A percentile compares a stretch with the other conserved stretches of the same genome.
phyloP scores from a whole-genome alignment of 2,888 invertebrate species.

The Leucania comma region DNA sequence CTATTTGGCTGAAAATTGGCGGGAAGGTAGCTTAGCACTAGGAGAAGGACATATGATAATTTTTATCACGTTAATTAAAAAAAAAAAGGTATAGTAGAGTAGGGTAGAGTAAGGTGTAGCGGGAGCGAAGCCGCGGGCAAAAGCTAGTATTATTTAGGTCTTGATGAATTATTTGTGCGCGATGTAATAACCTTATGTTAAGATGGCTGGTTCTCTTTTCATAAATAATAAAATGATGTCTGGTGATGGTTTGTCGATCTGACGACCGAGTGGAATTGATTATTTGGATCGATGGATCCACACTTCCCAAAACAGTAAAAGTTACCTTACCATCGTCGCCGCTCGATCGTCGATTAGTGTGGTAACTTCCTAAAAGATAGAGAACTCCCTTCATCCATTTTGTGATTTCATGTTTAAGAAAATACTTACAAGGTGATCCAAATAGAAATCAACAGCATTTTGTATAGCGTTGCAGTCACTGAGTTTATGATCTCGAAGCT shows the following conservation, averaged over 20 bases:
- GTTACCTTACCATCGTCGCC: background rate
- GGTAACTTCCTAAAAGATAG: background rate
- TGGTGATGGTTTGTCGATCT: background rate
- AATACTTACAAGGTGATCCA: slow-evolving; percentile 79
- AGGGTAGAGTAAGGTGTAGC: too few relatives aligned
- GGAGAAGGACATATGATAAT: too few relatives aligned
- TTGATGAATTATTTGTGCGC: background rate
- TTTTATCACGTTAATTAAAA: too few relatives aligned
- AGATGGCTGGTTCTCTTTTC: background rate
- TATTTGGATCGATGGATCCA: background rate
- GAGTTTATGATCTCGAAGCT: slow-evolving; percentile 92
- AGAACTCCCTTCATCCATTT: background rate
- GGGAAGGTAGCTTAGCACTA: too few relatives aligned
- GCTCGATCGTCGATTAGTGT: background rate
- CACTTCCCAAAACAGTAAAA: background rate
- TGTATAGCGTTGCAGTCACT: slow-evolving; percentile 92
- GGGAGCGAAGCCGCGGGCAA: too few relatives aligned
- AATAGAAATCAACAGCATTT: slow-evolving; percentile 93
- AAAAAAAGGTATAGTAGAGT: too few relatives aligned
- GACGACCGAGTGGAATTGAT: background rate
- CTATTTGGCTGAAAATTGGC: too few relatives aligned
- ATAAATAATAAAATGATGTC: background rate
- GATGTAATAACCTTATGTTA: background rate
- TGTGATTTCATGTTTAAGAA: background rate
- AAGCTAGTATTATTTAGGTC: too few relatives aligned